A percentile compares a stretch with the other conserved stretches of the same genome.
Evolutionary conservation across 2,888 invertebrate genomes (phyloP).

Genomic region (Bruchidius siliquastri): DNA sequence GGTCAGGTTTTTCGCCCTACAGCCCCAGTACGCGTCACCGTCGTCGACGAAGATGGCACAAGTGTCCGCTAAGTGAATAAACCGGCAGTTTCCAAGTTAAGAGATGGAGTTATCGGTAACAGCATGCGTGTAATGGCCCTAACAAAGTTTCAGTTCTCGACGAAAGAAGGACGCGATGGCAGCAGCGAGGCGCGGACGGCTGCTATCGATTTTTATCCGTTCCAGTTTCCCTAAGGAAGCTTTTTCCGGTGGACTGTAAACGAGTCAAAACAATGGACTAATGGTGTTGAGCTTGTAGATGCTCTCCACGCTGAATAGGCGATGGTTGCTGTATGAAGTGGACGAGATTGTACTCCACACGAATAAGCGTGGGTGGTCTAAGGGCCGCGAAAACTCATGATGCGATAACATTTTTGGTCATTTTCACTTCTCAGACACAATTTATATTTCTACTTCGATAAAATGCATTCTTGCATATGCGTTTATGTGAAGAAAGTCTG

Average conservation of each 20-base stretch:
- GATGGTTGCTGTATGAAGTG: no score
- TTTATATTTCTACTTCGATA: no score
- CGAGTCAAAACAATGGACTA: not conserved
- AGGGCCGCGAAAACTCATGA: no score
- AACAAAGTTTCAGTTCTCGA: not conserved
- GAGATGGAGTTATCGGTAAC: slow-evolving; percentile 21
- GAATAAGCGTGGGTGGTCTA: no score
- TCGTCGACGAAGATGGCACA: slow-evolving; percentile 5
- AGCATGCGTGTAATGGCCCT: slow-evolving; percentile 9
- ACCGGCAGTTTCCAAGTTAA: slow-evolving; percentile 20
- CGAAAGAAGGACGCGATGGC: not conserved
- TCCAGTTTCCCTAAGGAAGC: not conserved
- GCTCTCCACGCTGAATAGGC: no score
- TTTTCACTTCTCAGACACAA: no score
- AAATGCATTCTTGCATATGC: no score
- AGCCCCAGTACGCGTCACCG: not conserved
- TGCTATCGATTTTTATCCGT: not conserved
- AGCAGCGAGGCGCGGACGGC: not conserved
- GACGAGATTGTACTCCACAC: no score
- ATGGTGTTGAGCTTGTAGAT: not conserved
- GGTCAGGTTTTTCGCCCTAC: no score
- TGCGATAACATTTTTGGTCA: no score
- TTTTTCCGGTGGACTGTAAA: not conserved
- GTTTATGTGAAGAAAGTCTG: no score
- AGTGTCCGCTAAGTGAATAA: slow-evolving; percentile 21